A percentile compares a stretch with the other conserved stretches of the same genome.
Evolutionary conservation across 2,113 vertebrate species (phyloP).

Genomic region (Vidua macroura): DNA sequence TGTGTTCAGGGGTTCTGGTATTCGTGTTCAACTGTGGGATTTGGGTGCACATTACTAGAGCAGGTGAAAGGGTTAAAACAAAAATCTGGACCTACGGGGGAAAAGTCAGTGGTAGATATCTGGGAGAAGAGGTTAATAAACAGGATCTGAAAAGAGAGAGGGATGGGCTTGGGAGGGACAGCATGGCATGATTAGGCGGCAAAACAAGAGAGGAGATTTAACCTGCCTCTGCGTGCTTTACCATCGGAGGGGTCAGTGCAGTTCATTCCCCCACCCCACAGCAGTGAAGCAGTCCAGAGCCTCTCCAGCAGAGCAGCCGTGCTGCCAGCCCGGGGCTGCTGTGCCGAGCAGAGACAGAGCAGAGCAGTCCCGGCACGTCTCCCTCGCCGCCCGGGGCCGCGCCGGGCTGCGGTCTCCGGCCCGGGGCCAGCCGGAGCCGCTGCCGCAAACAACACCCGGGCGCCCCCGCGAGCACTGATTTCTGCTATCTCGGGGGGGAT

Average conservation of each 20-base stretch:
- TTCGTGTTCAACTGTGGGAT: background rate
- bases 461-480: accelerated
- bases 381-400: accelerated
- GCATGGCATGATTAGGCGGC: accelerated
- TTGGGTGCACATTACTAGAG: background rate
- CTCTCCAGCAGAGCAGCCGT: background rate
- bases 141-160: background rate
- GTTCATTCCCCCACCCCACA: background rate
- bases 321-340: background rate
- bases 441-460: background rate
- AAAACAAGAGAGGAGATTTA: background rate
- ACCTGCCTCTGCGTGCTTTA: accelerated
- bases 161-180: background rate
- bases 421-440: background rate
- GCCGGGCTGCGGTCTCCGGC: background rate
- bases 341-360: background rate
- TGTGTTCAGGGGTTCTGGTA: background rate
- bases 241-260: background rate
- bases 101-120: background rate
- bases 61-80: background rate
- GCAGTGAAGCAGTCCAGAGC: background rate
- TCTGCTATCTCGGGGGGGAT: accelerated
- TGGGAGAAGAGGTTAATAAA: background rate
- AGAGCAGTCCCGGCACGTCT: background rate
- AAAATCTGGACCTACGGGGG: background rate